Base-by-base conservation (phyloP, 2,113 vertebrate species). In the Corythaixoides concolor region DNA sequence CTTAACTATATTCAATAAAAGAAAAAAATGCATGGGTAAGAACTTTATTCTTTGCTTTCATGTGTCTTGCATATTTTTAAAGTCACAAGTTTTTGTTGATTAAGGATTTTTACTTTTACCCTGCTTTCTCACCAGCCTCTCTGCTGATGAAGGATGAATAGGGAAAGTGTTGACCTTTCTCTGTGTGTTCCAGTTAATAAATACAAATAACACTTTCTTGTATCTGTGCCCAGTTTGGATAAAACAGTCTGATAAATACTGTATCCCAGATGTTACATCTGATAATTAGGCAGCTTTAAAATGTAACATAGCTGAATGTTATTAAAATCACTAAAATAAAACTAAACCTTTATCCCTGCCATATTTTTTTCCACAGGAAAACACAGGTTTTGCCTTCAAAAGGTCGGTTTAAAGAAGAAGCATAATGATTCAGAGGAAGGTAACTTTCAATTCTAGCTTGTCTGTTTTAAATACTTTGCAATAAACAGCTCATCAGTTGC, bases 271-370 rank as follows among this genome's bases (percentile, higher is more conserved):
- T 97, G 90, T 96, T 96, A 92, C 85, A 96, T 82, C 70, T 94
- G 85, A 97, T 97, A 98, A 97, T 94, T 96, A 96, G 47, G 80
- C 85, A 88, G 84, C 91, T 97, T 95, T 74, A 96, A 96, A 95
- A 95, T 95, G 90, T 58, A 97, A 85, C 81, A 91, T 75, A 60
- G 74, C 56, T 86, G 69, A 58, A 94, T 76, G 89, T 83, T 85
- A 96, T 93, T 95, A 96, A 95, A 97, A 78, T 32, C 50, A 95
- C 70, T 62, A 88, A 93, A 93, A 97, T 85, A 91, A 87, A 95
- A 96, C 94, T 79, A 96, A 93, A 85, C 41, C 82, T 83, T 96
- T 91, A 96, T 94, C 50, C 69, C 20, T 88, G 53, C 13, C 9
- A 50, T 91, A 27, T 91, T 75, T 92, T 94, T 95, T 67, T 93